A percentile compares a stretch with the other conserved stretches of the same genome.
phyloP scores from a whole-genome alignment of 2,113 vertebrate genomes.

The Cebidichthys violaceus region DNA sequence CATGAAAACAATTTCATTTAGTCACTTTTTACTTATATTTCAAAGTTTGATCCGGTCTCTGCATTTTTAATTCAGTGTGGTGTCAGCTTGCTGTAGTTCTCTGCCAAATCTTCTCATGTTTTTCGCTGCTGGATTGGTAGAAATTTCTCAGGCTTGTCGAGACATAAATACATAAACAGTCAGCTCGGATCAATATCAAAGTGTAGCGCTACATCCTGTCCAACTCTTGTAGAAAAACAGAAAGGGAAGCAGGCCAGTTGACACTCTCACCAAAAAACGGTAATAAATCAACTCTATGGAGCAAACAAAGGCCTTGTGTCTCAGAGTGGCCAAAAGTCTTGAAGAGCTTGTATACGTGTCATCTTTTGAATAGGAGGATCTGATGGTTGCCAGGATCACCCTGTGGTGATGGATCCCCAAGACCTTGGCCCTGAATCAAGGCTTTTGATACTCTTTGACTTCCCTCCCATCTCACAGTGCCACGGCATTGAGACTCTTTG shows the following conservation, averaged over 20 bases:
- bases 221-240: conserved; percentile 60
- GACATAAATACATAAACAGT: conserved; percentile 71
- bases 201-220: conserved; percentile 73
- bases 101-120: conserved; percentile 61
- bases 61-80: conserved; percentile 48
- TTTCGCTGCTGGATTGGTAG: conserved; percentile 58
- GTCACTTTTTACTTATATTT: conserved; percentile 12
- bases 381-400: conserved; percentile 79
- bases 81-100: conserved; percentile 48
- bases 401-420: conserved; percentile 74
- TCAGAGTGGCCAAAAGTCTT: conserved; percentile 68
- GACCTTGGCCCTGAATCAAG: conserved; percentile 69
- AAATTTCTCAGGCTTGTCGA: conserved; percentile 56
- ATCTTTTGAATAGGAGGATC: conserved; percentile 81
- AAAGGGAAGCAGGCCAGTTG: conserved; percentile 68
- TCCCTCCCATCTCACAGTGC: conserved; percentile 68
- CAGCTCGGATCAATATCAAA: conserved; percentile 75
- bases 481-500: conserved; percentile 65
- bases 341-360: conserved; percentile 77
- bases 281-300: conserved; percentile 72
- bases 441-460: conserved; percentile 80
- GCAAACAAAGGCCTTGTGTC: conserved; percentile 74
- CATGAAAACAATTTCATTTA: neutral
- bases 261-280: conserved; percentile 60
- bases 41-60: conserved; percentile 47